These are phyloP conservation scores for Dallia pectoralis DNA, from an alignment of 2,797 vertebrate species.

Conservation along the genomic window DNA sequence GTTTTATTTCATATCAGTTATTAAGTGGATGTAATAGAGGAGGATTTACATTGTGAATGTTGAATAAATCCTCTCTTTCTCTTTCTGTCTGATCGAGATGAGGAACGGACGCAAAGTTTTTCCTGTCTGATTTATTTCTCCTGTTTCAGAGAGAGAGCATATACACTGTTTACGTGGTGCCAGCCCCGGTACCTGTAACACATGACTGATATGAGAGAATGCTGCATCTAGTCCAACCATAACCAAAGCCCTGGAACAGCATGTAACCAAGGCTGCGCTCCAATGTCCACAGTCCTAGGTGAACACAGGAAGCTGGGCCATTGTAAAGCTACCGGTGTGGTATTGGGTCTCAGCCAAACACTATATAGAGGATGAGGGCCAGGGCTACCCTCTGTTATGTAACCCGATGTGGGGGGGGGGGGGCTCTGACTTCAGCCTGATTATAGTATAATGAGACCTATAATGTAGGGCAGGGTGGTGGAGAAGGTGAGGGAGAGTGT, in stretches of 20 bases:
- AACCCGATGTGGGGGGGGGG: constrained; percentile 20
- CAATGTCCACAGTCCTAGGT: not conserved
- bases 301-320: not conserved
- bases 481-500: not conserved
- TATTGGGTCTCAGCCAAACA: not conserved
- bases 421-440: not conserved
- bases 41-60: too few relatives aligned
- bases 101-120: too few relatives aligned
- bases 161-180: too few relatives aligned
- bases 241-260: constrained; percentile 9
- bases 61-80: too few relatives aligned
- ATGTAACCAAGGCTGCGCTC: constrained; percentile 10
- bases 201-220: constrained; percentile 21
- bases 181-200: too few relatives aligned
- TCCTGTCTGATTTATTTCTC: too few relatives aligned
- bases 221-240: constrained; percentile 23
- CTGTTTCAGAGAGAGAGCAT: too few relatives aligned
- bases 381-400: constrained; percentile 36
- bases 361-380: constrained; percentile 6
- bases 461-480: not conserved
- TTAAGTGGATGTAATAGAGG: too few relatives aligned
- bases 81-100: too few relatives aligned
- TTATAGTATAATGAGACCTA: not conserved
- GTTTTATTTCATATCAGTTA: too few relatives aligned
- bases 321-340: not conserved